These are phyloP conservation scores for Conus betulinus DNA, from an alignment of 1,140 invertebrate species.

Conservation along the genomic window DNA sequence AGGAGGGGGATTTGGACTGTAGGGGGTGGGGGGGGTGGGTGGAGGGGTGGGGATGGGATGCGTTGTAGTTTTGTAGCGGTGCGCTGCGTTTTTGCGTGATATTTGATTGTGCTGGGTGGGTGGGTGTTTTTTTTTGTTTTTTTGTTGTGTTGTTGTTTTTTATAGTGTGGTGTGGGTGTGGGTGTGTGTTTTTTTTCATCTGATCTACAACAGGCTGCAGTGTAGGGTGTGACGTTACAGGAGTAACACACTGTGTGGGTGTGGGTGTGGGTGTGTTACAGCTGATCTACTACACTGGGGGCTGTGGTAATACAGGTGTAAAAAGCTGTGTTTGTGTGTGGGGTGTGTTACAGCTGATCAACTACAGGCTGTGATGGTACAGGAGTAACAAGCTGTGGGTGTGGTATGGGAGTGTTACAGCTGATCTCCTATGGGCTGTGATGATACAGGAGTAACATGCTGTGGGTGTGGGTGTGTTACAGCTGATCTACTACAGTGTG, in stretches of 20 bases:
- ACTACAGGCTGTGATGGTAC: not conserved
- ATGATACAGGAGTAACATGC: not conserved
- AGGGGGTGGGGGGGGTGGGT: too few species aligned
- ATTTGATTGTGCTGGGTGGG: not conserved
- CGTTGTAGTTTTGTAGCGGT: not conserved
- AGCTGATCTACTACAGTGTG: not conserved
- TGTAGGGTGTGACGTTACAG: too few species aligned
- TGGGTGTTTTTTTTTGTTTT: not conserved
- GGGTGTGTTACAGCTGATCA: not conserved
- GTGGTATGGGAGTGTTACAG: not conserved
- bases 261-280: not conserved
- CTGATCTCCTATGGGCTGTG: not conserved
- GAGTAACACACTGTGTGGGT: not conserved
- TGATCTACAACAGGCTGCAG: too few species aligned
- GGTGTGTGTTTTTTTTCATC: too few species aligned
- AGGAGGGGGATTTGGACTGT: too few species aligned
- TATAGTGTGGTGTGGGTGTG: too few species aligned
- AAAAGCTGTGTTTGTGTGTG: too few species aligned
- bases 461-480: not conserved
- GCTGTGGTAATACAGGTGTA: too few species aligned
- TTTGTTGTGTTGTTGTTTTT: too few species aligned
- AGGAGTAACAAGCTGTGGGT: not conserved
- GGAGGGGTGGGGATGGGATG: not conserved
- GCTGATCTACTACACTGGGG: not conserved
- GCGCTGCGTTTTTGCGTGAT: not conserved